phyloP scores from a whole-genome alignment of 2,797 vertebrate genomes.

The Coregonus suidteri region DNA sequence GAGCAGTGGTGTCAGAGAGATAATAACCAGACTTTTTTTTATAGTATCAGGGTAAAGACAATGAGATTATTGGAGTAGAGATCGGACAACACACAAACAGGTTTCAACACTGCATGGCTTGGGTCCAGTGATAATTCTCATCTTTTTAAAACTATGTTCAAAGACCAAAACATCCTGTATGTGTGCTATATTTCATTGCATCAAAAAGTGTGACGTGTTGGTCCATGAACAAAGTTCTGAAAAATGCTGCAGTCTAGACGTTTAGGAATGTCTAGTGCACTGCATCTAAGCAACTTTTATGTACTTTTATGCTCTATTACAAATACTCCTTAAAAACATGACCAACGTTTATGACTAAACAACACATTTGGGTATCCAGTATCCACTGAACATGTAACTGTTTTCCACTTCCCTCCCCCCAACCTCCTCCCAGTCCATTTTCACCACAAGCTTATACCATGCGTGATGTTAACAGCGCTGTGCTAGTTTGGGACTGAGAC shows the following conservation, averaged over 20 bases:
- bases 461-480: constrained; percentile 62
- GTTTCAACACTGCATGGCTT: neutral
- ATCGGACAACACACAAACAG: neutral
- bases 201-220: no score
- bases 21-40: constrained; percentile 53
- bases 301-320: no score
- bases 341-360: no score
- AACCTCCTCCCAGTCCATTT: constrained; percentile 42
- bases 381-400: neutral
- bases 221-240: no score
- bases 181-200: no score
- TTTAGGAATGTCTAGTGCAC: no score
- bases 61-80: neutral
- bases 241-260: no score
- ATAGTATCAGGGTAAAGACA: neutral
- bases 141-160: neutral
- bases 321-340: no score
- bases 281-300: no score
- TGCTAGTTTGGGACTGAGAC: constrained; percentile 67
- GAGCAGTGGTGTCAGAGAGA: constrained; percentile 53
- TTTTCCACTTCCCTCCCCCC: neutral
- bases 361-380: no score
- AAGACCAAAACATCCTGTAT: no score
- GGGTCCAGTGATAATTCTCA: neutral
- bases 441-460: constrained; percentile 46